A percentile compares a stretch with the other conserved stretches of the same genome.
Evolutionary conservation across 2,888 invertebrate genomes (phyloP).

Genomic region (Isotomurus palustris): DNA sequence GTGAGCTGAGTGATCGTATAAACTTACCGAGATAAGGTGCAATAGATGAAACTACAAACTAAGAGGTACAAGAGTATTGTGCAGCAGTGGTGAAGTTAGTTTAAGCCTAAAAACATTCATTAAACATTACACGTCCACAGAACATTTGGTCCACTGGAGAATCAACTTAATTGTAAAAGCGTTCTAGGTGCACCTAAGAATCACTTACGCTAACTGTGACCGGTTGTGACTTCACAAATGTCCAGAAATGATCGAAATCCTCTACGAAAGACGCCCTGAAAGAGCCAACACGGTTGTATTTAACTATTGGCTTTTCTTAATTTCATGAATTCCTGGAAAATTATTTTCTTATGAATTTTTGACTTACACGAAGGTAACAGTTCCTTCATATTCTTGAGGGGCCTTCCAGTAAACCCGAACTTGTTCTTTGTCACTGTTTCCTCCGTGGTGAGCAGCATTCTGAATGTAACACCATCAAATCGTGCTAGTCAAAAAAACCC

Average conservation of each 20-base stretch:
- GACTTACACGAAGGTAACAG: constrained; percentile 30
- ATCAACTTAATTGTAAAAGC: not conserved
- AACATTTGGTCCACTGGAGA: not conserved
- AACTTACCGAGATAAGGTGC: too few relatives aligned
- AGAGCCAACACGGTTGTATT: not conserved
- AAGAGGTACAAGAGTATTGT: not conserved
- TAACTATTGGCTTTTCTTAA: not conserved
- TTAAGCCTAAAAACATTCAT: not conserved
- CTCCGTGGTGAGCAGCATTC: constrained; percentile 36
- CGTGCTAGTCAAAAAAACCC: not conserved
- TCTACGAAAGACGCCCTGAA: constrained; percentile 30
- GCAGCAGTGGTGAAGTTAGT: not conserved
- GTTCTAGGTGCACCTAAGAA: too few relatives aligned
- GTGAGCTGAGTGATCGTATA: too few relatives aligned
- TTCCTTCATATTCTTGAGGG: constrained; percentile 24
- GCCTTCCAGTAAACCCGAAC: constrained; percentile 31
- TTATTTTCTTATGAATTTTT: not conserved
- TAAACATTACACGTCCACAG: not conserved
- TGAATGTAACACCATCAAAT: constrained; percentile 4
- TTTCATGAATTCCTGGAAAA: not conserved
- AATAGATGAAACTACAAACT: not conserved
- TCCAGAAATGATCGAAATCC: constrained; percentile 35
- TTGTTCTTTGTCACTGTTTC: constrained; percentile 20
- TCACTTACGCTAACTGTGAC: constrained; percentile 30
- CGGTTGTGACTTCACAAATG: constrained; percentile 16